Base-by-base conservation (phyloP, 2,888 invertebrate genomes). In the Ennomos quercinarius region DNA sequence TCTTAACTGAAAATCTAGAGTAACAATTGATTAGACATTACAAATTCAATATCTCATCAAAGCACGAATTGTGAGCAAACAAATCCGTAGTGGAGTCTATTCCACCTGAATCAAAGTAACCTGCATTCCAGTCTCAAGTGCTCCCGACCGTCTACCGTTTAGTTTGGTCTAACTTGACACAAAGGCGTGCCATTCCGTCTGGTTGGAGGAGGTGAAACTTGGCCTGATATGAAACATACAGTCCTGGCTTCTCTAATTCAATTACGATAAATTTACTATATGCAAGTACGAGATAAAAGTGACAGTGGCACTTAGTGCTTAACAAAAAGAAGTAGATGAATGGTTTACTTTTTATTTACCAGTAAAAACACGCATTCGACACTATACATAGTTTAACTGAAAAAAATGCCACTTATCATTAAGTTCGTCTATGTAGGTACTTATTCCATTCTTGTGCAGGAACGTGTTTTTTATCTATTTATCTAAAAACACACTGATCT, bases 151-250 rank as follows among this genome's bases (percentile, higher is more conserved):
- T 53, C 73, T 61, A 63, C 59, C 51, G 64, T 62, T 57, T 60
- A 63, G 64, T 67, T 66, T 62, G 58, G 61, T 61, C 70, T 70
- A 71, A 74, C 70, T 74, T 66, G 57, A 68, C 72, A 84, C 86
- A 88, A 88, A 88, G 85, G 82, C 85, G 75, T 81, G 78, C 87
- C 85, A 80, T 81, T 79, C 79, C 76, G 77, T 72, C 76, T 78
- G 77, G 76, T 74, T 74, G 71, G 68, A 43, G 63, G 64, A 72
- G 68, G 57, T 61, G 66, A 64, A 72, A 70, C 70, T 70, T 71
- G 64, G 10, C 42, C 57, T 45, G 54, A 46, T 51, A 37, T 51
- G 17, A 43, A 51, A 27, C 27, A 43, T 35, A 42, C 10, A 37
- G 12, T 10, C 39, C 35, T 38, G 17, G 10, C 38, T 37, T 45